phyloP scores from a whole-genome alignment of 2,888 invertebrate genomes.

The Onchidella celtica region DNA sequence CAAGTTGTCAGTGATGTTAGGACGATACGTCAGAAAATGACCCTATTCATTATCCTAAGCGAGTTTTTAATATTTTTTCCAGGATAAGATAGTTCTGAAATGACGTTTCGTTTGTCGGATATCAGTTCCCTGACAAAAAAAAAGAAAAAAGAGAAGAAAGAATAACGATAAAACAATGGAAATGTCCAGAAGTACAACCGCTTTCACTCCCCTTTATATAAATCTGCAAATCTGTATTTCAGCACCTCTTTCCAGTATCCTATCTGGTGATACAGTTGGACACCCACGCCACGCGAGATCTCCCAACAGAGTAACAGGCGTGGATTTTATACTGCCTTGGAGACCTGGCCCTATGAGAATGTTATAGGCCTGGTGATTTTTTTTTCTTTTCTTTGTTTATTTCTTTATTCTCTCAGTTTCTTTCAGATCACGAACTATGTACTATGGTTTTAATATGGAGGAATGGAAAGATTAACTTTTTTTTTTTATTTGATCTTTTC shows the following conservation, averaged over 20 bases:
- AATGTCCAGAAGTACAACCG: no score
- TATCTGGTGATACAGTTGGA: slow-evolving; percentile 12
- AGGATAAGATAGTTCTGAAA: not conserved
- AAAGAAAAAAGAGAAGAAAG: not conserved
- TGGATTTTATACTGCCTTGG: no score
- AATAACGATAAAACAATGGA: not conserved
- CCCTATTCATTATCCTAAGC: slow-evolving; percentile 8
- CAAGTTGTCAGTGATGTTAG: not conserved
- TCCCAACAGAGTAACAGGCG: not conserved
- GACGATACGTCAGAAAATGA: slow-evolving; percentile 6
- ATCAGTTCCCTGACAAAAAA: slow-evolving; percentile 6
- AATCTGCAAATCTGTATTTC: slow-evolving; percentile 28
- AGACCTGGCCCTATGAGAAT: no score
- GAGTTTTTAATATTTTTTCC: not conserved
- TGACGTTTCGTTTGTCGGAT: not conserved
- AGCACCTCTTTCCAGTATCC: not conserved
- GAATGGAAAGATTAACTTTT: not conserved
- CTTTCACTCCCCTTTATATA: not conserved
- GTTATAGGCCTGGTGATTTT: no score
- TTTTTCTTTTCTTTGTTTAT: not conserved
- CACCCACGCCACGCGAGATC: not conserved
- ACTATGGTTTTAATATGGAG: not conserved
- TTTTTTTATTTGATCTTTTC: not conserved
- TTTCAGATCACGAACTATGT: not conserved
- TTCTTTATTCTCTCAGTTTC: no score